phyloP scores from a whole-genome alignment of 1,140 invertebrate genomes.

The Drosophila pandora region DNA sequence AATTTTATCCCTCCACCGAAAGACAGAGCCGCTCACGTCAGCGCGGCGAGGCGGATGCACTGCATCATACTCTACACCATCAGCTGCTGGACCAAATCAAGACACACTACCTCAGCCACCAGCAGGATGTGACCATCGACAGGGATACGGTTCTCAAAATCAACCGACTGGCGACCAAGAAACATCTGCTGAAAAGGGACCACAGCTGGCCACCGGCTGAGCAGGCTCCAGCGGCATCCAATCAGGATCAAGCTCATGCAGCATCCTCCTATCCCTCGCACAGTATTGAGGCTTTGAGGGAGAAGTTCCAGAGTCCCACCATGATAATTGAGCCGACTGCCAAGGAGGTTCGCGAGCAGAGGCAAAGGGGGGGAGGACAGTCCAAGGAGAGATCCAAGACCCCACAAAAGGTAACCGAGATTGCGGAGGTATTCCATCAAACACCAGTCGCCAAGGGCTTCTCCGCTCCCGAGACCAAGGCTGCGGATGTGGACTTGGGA shows the following conservation, averaged over 20 bases:
- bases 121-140: conserved; percentile 75
- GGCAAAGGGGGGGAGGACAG: conserved; percentile 1
- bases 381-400: conserved; percentile 10
- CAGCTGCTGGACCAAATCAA: conserved; percentile 78
- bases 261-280: conserved; percentile 47
- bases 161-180: conserved; percentile 71
- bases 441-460: conserved; percentile 66
- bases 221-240: conserved; percentile 3
- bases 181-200: conserved; percentile 69
- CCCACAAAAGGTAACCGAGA: not conserved
- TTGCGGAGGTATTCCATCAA: conserved; percentile 7
- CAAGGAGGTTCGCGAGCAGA: conserved; percentile 45
- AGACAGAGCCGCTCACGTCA: conserved; percentile 67
- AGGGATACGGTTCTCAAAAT: conserved; percentile 81
- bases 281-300: conserved; percentile 63
- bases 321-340: conserved; percentile 57
- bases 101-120: conserved; percentile 69
- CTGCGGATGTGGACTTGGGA: conserved; percentile 71
- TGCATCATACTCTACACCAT: conserved; percentile 66
- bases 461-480: conserved; percentile 75
- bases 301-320: conserved; percentile 78
- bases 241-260: conserved; percentile 7
- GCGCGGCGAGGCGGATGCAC: conserved; percentile 39
- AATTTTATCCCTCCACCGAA: conserved; percentile 37
- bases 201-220: conserved; percentile 78